Evolutionary conservation across 2,797 vertebrate genomes (phyloP).

Genomic region (Crax fasciolata): DNA sequence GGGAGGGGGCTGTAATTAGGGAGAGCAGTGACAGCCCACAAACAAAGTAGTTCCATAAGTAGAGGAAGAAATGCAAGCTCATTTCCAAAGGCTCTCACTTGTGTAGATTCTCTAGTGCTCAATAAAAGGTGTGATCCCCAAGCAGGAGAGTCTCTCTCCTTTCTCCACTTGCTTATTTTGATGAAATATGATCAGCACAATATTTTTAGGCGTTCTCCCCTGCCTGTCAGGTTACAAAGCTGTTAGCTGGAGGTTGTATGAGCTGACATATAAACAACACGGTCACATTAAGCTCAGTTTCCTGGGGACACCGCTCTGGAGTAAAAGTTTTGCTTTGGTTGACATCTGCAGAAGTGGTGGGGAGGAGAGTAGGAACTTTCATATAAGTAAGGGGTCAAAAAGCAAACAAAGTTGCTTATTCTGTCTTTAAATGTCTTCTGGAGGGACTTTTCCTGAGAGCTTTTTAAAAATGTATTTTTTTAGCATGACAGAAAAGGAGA

Average conservation of each 20-base stretch:
- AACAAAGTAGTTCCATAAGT: constrained; percentile 53
- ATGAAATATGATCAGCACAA: constrained; percentile 69
- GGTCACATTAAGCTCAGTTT: constrained; percentile 12
- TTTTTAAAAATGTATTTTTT: not conserved
- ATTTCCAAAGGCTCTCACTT: constrained; percentile 19
- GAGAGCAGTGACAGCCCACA: constrained; percentile 32
- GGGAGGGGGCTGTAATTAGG: constrained; percentile 43
- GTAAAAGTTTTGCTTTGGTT: constrained; percentile 46
- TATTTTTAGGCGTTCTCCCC: constrained; percentile 61
- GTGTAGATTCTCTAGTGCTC: constrained; percentile 49
- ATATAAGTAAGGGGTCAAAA: not conserved
- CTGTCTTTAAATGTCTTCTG: not conserved
- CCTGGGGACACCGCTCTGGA: not conserved
- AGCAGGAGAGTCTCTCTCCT: constrained; percentile 54
- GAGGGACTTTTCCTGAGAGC: not conserved
- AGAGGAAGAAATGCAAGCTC: constrained; percentile 45
- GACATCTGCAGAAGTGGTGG: not conserved
- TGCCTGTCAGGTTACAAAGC: constrained; percentile 60
- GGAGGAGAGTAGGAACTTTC: not conserved
- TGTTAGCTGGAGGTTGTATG: not conserved
- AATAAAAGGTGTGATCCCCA: constrained; percentile 70
- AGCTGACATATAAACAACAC: constrained; percentile 52
- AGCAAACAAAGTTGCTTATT: not conserved
- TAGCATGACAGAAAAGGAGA: not conserved
- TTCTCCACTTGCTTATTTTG: constrained; percentile 75